Base-by-base conservation (phyloP, 2,888 invertebrate genomes). In the Hypomecis punctinalis region DNA sequence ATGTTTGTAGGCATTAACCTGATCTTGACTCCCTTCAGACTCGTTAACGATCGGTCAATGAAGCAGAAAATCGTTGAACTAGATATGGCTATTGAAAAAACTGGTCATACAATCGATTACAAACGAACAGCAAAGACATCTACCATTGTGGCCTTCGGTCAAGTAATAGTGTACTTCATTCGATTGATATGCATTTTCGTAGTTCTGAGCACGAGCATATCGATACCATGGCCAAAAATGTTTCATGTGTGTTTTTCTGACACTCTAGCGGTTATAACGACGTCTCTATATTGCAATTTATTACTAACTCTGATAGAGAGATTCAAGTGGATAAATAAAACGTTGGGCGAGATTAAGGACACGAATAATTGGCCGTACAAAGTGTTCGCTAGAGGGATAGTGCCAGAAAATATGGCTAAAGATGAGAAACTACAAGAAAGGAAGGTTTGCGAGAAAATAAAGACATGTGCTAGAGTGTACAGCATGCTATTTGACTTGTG, bases 221-320 rank as follows among this genome's bases (percentile, higher is more conserved):
- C 64, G 0, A 70, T 89, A 10, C 87, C 88, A 0, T 49, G 67
- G 23, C 80, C 83, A 54, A 83, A 84, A 71, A 69, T 89, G 48
- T 84, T 79, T 43, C 85, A 87, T 77, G 78, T 84, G 67, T 85
- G 5, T 82, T 72, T 56, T 40, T 77, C 80, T 0, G 86, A 89
- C 61, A 71, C 74, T 2, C 52, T 85, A 2, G 78, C 82, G 10
- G 73, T 86, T 0, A 70, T 84, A 35, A 70, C 81, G 13, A 78
- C 80, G 0, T 68, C 81, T 0, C 74, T 84, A 35, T 89, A 81
- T 60, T 85, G 83, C 57, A 80, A 74, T 36, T 76, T 75, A 55
- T 67, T 88, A 23, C 71, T 76, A 6, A 63, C 82, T 2, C 40
- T 88, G 6, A 79, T 70, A 66, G 71, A 76, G 37, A 81, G 88